phyloP scores from a whole-genome alignment of 2,113 vertebrate species.

The Antechinus stuartii region DNA sequence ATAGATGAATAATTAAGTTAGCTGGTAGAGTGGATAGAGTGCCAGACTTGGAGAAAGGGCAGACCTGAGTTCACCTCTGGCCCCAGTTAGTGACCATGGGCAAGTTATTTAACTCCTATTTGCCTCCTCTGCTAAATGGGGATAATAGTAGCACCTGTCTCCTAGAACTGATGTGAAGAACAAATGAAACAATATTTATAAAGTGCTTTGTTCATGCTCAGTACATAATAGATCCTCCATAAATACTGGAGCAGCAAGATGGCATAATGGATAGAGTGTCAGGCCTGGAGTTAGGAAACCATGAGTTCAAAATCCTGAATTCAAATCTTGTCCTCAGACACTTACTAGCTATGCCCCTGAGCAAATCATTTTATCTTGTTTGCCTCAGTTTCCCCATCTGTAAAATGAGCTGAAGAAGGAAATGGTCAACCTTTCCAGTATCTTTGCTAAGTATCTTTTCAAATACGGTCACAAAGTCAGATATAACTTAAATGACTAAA shows the following conservation, averaged over 20 bases:
- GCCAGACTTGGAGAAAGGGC: not conserved
- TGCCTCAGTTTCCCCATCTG: not conserved
- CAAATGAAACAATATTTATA: not conserved
- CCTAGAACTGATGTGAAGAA: not conserved
- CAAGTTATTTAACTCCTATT: not conserved
- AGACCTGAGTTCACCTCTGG: constrained; percentile 14
- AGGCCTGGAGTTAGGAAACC: not conserved
- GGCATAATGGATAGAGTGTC: not conserved
- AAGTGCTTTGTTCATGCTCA: not conserved
- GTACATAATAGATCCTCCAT: not conserved
- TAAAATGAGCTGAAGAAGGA: not conserved
- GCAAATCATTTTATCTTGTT: not conserved
- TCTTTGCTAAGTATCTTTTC: not conserved
- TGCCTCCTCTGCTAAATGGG: constrained; percentile 30
- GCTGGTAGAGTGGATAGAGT: not conserved
- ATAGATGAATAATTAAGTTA: not conserved
- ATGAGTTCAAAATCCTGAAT: not conserved
- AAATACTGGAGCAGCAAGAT: not conserved
- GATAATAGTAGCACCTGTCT: not conserved
- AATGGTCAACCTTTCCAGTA: not conserved
- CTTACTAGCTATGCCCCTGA: not conserved
- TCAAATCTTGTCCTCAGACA: too few relatives aligned
- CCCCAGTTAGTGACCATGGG: not conserved
- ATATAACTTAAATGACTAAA: not conserved
- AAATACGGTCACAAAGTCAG: not conserved